These are phyloP conservation scores for Lanistes nyassanus DNA, from an alignment of 1,140 invertebrate species.

Conservation along the genomic window DNA sequence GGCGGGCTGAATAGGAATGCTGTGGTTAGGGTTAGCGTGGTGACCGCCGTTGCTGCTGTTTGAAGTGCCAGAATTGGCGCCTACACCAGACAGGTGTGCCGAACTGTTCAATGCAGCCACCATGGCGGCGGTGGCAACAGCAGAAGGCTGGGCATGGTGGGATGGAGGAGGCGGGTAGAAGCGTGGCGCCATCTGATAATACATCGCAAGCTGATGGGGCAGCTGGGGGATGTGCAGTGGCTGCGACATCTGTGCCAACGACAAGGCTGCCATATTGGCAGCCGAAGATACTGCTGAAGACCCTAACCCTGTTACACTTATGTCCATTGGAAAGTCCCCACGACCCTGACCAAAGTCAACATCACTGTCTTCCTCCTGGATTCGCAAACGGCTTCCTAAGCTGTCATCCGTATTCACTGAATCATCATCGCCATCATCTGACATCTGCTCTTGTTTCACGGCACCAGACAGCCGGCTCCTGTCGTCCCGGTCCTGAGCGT, in stretches of 20 bases:
- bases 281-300: slow-evolving; percentile 33
- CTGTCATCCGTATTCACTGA: slow-evolving; percentile 28
- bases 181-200: slow-evolving; percentile 58
- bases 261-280: slow-evolving; percentile 41
- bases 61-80: neutral
- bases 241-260: slow-evolving; percentile 43
- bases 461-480: slow-evolving; percentile 17
- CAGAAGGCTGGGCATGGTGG: slow-evolving; percentile 26
- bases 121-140: slow-evolving; percentile 26
- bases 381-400: slow-evolving; percentile 18
- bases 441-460: slow-evolving; percentile 24
- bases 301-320: slow-evolving; percentile 21
- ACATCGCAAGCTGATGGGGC: slow-evolving; percentile 56
- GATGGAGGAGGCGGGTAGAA: slow-evolving; percentile 42
- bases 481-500: slow-evolving; percentile 21
- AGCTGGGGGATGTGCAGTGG: slow-evolving; percentile 59
- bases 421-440: slow-evolving; percentile 31
- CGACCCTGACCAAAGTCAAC: neutral
- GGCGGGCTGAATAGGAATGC: slow-evolving; percentile 30
- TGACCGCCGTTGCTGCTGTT: slow-evolving; percentile 39
- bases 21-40: slow-evolving; percentile 35
- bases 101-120: slow-evolving; percentile 16
- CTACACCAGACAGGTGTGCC: neutral
- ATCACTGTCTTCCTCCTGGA: slow-evolving; percentile 20
- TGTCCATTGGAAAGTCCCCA: slow-evolving; percentile 12